Conservation (phyloP, 1,140 invertebrate genomes). For the Rhizoglyphus robini region DNA sequence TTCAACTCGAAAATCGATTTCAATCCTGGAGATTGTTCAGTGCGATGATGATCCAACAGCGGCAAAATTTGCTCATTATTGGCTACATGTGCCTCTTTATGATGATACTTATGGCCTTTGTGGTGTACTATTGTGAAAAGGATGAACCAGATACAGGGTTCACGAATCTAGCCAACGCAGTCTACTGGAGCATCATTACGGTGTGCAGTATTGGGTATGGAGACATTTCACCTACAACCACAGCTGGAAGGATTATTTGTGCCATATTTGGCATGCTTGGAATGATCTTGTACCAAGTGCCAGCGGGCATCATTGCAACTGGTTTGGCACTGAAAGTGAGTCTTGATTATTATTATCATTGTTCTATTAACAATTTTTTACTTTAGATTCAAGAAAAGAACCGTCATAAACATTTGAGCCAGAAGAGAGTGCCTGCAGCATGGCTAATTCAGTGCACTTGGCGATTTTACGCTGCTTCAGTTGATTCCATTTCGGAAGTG, state of each 20-base stretch:
- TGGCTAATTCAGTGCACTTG: constrained; percentile 13
- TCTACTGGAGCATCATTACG: constrained; percentile 5
- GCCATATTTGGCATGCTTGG: neutral
- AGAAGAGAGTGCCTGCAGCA: neutral
- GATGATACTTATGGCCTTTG: neutral
- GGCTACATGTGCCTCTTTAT: neutral
- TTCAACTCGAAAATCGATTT: neutral
- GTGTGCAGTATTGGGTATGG: constrained; percentile 16
- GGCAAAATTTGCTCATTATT: constrained; percentile 6
- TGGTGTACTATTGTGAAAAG: constrained; percentile 9
- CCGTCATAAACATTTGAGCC: neutral
- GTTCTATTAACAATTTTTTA: too few species aligned
- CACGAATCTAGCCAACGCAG: neutral
- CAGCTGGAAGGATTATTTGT: neutral
- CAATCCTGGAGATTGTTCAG: constrained; percentile 4
- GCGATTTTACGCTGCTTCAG: constrained; percentile 1
- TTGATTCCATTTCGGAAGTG: neutral
- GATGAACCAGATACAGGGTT: neutral
- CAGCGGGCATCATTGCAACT: constrained; percentile 11
- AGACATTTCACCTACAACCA: constrained; percentile 4
- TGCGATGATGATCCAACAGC: neutral
- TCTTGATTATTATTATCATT: too few species aligned
- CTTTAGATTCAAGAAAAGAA: constrained; percentile 11
- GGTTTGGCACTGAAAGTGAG: constrained; percentile 17
- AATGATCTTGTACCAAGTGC: neutral